phyloP scores from a whole-genome alignment of 2,113 vertebrate species.

The Peromyscus leucopus region DNA sequence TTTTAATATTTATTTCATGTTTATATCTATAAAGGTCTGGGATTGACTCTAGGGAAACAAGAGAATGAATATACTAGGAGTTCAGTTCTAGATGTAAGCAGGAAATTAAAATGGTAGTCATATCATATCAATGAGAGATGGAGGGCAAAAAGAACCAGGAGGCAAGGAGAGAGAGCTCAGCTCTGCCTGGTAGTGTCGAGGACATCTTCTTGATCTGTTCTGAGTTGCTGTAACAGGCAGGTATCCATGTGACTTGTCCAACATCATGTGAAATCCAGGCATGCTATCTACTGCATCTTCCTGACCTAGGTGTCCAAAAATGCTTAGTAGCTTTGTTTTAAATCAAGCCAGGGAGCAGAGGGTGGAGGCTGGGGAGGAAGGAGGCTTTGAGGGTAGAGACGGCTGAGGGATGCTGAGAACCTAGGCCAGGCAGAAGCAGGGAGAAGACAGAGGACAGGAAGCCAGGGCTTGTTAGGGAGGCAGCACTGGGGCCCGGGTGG shows the following conservation, averaged over 20 bases:
- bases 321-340: constrained; percentile 5
- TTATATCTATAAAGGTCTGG: neutral
- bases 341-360: neutral
- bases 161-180: neutral
- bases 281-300: neutral
- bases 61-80: neutral
- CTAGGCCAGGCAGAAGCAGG: neutral
- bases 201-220: neutral
- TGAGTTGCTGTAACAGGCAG: neutral
- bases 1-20: neutral
- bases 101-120: neutral
- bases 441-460: neutral
- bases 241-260: neutral
- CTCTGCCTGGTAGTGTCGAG: neutral
- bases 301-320: neutral
- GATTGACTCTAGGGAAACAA: neutral
- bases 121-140: neutral
- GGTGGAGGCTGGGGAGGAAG: neutral
- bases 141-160: neutral
- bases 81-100: neutral
- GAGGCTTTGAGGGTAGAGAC: rapidly evolving
- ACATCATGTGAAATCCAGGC: neutral
- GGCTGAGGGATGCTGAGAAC: neutral
- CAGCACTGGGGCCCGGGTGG: neutral
- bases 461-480: neutral